Conservation (phyloP, 2,888 invertebrate species). For the Drosophila kuntzei region DNA sequence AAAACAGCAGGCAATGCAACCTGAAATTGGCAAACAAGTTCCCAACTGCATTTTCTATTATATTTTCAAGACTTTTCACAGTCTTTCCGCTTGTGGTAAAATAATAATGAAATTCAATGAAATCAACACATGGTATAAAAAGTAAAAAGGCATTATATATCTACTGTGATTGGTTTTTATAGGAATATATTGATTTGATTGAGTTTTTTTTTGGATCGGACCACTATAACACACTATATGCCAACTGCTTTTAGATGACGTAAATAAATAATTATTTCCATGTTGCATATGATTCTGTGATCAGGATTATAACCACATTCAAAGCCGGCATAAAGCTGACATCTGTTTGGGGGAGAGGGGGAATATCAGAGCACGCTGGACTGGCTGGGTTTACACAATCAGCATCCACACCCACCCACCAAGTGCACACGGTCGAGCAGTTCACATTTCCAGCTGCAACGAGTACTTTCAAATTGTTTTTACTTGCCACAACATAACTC, state of each 20-base stretch:
- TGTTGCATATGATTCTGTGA: not conserved
- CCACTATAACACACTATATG: too few relatives aligned
- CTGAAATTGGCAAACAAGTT: slow-evolving; percentile 23
- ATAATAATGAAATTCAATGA: not conserved
- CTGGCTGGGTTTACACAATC: slow-evolving; percentile 10
- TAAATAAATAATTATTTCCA: not conserved
- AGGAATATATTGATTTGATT: too few relatives aligned
- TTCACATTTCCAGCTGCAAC: slow-evolving; percentile 46
- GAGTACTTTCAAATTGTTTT: slow-evolving; percentile 75
- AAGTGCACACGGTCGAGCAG: slow-evolving; percentile 16
- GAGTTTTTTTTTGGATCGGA: too few relatives aligned
- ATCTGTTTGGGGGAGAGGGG: not conserved
- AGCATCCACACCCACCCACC: slow-evolving; percentile 19
- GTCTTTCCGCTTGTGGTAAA: not conserved
- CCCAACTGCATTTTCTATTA: slow-evolving; percentile 30
- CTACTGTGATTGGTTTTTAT: too few relatives aligned
- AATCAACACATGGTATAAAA: not conserved
- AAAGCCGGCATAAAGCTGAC: not conserved
- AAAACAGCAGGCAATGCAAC: not conserved
- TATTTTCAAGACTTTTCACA: slow-evolving; percentile 5
- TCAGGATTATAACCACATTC: not conserved
- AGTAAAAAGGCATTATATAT: not conserved
- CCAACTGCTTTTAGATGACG: too few relatives aligned
- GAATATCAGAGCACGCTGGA: not conserved
- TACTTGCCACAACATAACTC: slow-evolving; percentile 61